These are phyloP conservation scores for Okamejei kenojei DNA, from an alignment of 2,797 vertebrate genomes.

Conservation along the genomic window DNA sequence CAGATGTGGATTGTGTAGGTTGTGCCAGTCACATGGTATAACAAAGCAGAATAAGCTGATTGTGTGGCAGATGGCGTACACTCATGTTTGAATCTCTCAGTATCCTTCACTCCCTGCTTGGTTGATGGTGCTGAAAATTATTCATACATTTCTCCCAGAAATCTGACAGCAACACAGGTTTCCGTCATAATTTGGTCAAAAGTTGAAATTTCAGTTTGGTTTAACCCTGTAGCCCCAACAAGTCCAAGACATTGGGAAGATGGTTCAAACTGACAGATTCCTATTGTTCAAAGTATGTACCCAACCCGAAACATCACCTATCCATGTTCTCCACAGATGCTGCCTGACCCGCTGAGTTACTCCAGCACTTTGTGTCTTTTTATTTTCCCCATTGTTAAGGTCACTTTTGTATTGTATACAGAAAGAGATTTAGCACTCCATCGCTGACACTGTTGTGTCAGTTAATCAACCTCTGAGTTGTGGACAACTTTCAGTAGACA, in stretches of 20 bases:
- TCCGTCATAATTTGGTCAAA: slow-evolving; percentile 16
- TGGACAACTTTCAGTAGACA: too few relatives aligned
- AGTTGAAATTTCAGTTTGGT: slow-evolving; percentile 1
- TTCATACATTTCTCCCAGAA: slow-evolving; percentile 19
- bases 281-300: too few relatives aligned
- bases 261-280: too few relatives aligned
- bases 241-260: too few relatives aligned
- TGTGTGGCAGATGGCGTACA: slow-evolving; percentile 25
- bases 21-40: neutral
- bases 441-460: neutral
- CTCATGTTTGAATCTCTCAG: slow-evolving; percentile 3
- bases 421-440: neutral
- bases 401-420: neutral
- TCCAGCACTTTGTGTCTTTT: too few relatives aligned
- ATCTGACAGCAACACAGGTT: slow-evolving; percentile 17
- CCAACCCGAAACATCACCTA: too few relatives aligned
- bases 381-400: neutral
- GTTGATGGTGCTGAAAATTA: neutral
- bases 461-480: neutral
- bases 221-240: neutral
- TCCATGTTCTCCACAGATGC: too few relatives aligned
- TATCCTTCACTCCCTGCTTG: neutral
- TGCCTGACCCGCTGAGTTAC: too few relatives aligned
- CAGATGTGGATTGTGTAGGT: neutral
- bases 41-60: neutral